Evolutionary conservation across 2,113 vertebrate species (phyloP).

Genomic region (Rattus rattus): DNA sequence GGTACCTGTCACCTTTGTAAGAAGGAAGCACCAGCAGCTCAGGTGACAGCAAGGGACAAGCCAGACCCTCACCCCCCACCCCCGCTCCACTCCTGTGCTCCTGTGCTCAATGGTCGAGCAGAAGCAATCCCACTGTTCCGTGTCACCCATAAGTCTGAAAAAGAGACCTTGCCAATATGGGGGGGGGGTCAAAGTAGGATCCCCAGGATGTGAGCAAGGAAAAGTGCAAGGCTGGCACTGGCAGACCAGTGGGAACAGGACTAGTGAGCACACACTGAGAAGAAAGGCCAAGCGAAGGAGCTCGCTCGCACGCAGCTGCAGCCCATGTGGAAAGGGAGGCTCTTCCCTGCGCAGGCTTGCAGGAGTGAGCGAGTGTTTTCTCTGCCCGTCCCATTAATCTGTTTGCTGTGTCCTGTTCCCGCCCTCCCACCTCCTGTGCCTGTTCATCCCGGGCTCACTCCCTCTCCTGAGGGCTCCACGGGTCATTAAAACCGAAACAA

Average conservation of each 20-base stretch:
- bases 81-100: too few relatives aligned
- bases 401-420: not conserved
- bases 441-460: slow-evolving; percentile 44
- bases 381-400: slow-evolving; percentile 3
- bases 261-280: not conserved
- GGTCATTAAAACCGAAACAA: slow-evolving; percentile 77
- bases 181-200: not conserved
- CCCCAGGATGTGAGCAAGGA: fast-evolving
- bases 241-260: not conserved
- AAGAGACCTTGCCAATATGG: fast-evolving
- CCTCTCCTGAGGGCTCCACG: slow-evolving; percentile 61
- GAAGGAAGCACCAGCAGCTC: not conserved
- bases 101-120: not conserved
- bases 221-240: not conserved
- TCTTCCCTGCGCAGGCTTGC: not conserved
- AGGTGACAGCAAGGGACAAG: not conserved
- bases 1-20: not conserved
- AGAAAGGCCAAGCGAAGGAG: not conserved
- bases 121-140: fast-evolving
- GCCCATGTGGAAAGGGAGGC: not conserved
- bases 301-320: not conserved
- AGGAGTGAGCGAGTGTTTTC: not conserved
- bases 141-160: too few relatives aligned
- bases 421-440: not conserved
- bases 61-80: not conserved